These are phyloP conservation scores for Apotomis betuletana DNA, from an alignment of 2,888 invertebrate species.

Conservation along the genomic window DNA sequence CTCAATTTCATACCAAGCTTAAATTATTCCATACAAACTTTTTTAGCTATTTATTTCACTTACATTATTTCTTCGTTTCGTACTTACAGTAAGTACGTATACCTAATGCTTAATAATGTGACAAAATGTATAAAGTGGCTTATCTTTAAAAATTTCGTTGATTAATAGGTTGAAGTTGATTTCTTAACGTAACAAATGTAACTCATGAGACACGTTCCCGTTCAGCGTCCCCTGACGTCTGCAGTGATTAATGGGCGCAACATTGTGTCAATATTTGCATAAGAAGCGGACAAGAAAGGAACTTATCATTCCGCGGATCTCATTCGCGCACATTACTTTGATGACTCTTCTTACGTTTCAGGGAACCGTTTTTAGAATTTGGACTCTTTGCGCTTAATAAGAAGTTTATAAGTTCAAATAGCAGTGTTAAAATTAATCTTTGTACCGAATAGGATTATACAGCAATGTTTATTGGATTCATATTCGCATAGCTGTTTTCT, in stretches of 20 bases:
- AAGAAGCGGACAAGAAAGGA: slow-evolving; percentile 78
- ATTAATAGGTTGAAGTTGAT: slow-evolving; percentile 21
- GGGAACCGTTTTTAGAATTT: slow-evolving; percentile 44
- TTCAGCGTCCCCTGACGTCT: slow-evolving; percentile 60
- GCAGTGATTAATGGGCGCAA: slow-evolving; percentile 78
- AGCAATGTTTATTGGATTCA: slow-evolving; percentile 45
- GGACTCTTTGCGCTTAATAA: slow-evolving; percentile 49
- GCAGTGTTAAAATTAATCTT: not conserved
- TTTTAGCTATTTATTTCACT: too few relatives aligned
- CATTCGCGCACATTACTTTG: slow-evolving; percentile 65
- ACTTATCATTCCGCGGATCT: slow-evolving; percentile 75
- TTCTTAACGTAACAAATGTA: slow-evolving; percentile 28
- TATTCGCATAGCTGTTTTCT: slow-evolving; percentile 45
- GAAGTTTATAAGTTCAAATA: slow-evolving; percentile 50
- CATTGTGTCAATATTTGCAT: slow-evolving; percentile 83
- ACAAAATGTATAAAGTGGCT: not conserved
- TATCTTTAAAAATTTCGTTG: not conserved
- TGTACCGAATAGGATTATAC: not conserved
- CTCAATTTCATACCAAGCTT: too few relatives aligned
- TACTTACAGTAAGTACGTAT: too few relatives aligned
- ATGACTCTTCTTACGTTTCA: slow-evolving; percentile 65
- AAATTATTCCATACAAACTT: too few relatives aligned
- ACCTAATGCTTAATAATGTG: too few relatives aligned
- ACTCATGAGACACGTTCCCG: slow-evolving; percentile 28
- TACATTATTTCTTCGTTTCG: too few relatives aligned